Percentiles rank a stretch among this genome's conserved stretches.
Evolutionary conservation across 1,140 invertebrate genomes (phyloP).

Genomic region (Ceratosolen fusciceps): DNA sequence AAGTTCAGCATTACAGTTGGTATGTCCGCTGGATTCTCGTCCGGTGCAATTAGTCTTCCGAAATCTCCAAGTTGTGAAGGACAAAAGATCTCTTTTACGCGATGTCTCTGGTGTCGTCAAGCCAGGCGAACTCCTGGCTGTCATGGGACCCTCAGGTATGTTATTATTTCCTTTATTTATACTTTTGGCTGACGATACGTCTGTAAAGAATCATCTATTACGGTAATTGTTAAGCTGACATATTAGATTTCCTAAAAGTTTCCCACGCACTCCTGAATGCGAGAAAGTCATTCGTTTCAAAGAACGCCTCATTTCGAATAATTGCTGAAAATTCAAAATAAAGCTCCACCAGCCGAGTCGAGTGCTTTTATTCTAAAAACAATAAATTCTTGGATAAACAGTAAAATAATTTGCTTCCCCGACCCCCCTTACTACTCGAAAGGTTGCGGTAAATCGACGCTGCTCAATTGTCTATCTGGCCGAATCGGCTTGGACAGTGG

Average conservation of each 20-base stretch:
- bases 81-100: conserved; percentile 77
- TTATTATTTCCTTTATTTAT: background rate
- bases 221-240: no score
- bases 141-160: conserved; percentile 87
- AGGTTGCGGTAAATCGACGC: conserved; percentile 86
- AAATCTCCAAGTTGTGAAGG: conserved; percentile 74
- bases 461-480: conserved; percentile 83
- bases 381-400: no score
- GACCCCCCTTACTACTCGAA: no score
- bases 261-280: background rate
- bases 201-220: no score
- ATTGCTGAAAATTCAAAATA: background rate
- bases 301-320: background rate
- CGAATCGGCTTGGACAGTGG: conserved; percentile 79
- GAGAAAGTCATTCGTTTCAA: background rate
- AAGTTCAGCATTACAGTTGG: conserved; percentile 67
- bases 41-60: conserved; percentile 81
- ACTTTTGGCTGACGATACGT: background rate
- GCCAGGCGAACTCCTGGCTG: conserved; percentile 84
- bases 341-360: no score
- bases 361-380: no score
- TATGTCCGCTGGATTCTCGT: conserved; percentile 70
- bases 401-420: background rate
- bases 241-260: background rate
- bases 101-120: conserved; percentile 82